A percentile compares a stretch with the other conserved stretches of the same genome.
These are phyloP conservation scores for Bufo gargarizans DNA, from an alignment of 2,113 vertebrate genomes.

Conservation along the genomic window DNA sequence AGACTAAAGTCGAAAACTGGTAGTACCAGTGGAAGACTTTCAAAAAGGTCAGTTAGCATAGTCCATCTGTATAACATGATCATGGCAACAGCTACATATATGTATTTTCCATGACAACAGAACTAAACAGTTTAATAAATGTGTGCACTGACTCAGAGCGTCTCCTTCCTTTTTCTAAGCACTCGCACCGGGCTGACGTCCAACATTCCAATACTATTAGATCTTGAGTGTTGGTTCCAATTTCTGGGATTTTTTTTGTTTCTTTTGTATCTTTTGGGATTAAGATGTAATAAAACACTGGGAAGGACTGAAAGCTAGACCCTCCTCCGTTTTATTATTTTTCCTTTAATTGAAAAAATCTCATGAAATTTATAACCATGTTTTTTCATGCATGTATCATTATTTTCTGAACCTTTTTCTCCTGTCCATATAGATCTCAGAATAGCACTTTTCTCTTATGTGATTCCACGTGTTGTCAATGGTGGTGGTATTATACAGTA, in stretches of 20 bases:
- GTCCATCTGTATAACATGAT: slow-evolving; percentile 38
- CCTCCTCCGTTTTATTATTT: slow-evolving; percentile 38
- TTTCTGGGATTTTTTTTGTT: slow-evolving; percentile 33
- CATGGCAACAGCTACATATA: slow-evolving; percentile 45
- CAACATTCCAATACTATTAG: slow-evolving; percentile 56
- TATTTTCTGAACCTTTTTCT: background rate
- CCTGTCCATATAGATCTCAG: background rate
- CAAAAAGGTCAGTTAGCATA: slow-evolving; percentile 15
- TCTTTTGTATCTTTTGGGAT: slow-evolving; percentile 41
- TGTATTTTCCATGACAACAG: slow-evolving; percentile 55
- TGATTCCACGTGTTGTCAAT: background rate
- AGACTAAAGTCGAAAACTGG: slow-evolving; percentile 22
- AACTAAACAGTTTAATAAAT: slow-evolving; percentile 53
- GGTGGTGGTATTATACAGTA: background rate
- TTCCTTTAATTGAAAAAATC: slow-evolving; percentile 13
- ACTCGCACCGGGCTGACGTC: slow-evolving; percentile 41
- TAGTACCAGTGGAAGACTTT: slow-evolving; percentile 26
- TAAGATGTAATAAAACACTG: slow-evolving; percentile 48
- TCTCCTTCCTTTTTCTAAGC: slow-evolving; percentile 47
- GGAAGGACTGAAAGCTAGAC: slow-evolving; percentile 42
- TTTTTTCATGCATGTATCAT: background rate
- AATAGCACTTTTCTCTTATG: background rate
- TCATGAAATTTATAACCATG: background rate
- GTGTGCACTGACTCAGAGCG: slow-evolving; percentile 45
- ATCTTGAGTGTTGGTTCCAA: slow-evolving; percentile 54